Evolutionary conservation across 2,797 vertebrate species (phyloP).

Genomic region (Sarcoramphus papa): DNA sequence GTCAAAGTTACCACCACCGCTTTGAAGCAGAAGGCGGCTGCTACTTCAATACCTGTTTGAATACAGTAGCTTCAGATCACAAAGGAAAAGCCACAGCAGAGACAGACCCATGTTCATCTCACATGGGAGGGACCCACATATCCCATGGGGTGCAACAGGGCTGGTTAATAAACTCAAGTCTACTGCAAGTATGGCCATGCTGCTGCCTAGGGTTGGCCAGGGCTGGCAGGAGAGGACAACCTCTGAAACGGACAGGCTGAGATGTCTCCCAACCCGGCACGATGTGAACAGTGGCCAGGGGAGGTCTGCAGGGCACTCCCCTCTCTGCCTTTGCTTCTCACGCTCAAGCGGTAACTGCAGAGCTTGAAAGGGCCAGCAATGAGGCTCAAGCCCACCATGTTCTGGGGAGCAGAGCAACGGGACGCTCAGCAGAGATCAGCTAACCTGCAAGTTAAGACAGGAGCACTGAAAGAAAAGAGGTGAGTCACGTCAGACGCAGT

Average conservation of each 20-base stretch:
- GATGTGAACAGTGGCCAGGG: accelerated
- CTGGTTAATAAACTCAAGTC: not conserved
- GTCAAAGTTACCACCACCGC: not conserved
- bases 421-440: not conserved
- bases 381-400: not conserved
- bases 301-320: not conserved
- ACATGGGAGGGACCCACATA: accelerated
- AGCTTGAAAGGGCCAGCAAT: not conserved
- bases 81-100: not conserved
- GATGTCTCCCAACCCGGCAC: accelerated
- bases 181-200: accelerated
- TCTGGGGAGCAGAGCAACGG: not conserved
- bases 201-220: not conserved
- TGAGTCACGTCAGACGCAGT: not conserved
- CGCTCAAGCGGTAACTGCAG: not conserved
- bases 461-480: not conserved
- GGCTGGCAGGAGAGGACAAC: not conserved
- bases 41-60: not conserved
- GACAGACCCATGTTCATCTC: accelerated
- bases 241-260: not conserved
- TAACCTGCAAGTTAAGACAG: not conserved
- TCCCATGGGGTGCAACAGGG: not conserved
- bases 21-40: not conserved
- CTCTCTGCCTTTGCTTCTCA: not conserved
- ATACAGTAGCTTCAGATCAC: not conserved